phyloP scores from a whole-genome alignment of 2,888 invertebrate genomes.

The Onthophagus sagittarius region DNA sequence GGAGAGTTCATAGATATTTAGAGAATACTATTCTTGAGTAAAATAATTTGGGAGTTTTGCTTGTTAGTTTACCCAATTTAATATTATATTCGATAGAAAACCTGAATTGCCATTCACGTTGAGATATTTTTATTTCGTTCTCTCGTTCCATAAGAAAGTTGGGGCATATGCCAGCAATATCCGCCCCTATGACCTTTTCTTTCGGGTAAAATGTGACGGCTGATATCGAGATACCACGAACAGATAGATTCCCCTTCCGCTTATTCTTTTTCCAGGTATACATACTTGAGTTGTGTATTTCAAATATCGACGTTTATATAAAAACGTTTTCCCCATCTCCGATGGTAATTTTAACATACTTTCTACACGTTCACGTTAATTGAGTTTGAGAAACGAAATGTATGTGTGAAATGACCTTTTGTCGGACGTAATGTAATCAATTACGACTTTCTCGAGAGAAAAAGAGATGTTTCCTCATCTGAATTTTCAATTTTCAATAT shows the following conservation, averaged over 20 bases:
- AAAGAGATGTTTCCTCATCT: neutral
- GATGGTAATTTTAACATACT: neutral
- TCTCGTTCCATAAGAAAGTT: neutral
- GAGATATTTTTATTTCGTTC: neutral
- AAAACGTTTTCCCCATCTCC: neutral
- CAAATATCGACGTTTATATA: neutral
- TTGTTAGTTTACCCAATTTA: too few relatives aligned
- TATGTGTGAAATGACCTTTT: neutral
- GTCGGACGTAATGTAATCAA: neutral
- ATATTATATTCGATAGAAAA: neutral
- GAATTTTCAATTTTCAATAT: neutral
- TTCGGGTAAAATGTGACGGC: neutral
- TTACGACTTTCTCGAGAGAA: neutral
- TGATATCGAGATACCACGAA: neutral
- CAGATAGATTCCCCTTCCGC: neutral
- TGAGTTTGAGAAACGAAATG: neutral
- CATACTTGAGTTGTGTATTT: neutral
- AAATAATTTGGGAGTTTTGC: too few relatives aligned
- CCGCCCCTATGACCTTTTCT: neutral
- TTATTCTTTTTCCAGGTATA: neutral
- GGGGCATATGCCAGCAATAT: neutral
- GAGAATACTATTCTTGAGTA: too few relatives aligned
- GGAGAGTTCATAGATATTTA: too few relatives aligned
- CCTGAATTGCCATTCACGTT: neutral
- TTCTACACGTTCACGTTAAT: neutral